Base-by-base conservation (phyloP, 2,113 vertebrate genomes). In the Sphyrna mokarran region DNA sequence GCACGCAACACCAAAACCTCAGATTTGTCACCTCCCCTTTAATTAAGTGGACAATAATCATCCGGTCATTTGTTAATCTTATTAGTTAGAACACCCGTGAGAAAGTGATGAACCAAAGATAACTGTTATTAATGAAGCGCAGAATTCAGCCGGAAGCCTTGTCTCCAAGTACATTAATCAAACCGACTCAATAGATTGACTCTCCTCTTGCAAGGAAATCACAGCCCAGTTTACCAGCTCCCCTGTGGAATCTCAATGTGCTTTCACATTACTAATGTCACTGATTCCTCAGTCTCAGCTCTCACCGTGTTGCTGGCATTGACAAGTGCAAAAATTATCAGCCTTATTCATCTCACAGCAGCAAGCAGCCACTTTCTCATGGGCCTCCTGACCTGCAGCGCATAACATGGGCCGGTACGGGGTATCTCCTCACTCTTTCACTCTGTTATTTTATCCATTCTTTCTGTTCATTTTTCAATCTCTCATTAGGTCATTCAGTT, bases 61-160 rank as follows among this genome's bases (percentile, higher is more conserved):
- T 61, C 48, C 33, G 54, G 87, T 90, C 29, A 91, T 63, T 91
- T 91, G 87, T 91, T 91, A 63, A 63, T 91, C 87, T n/a, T 91
- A 91, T 91, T 63, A 91, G 54, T 61, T n/a, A 63, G 87, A 91
- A 61, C 61, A 91, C 29, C 58, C 54, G 29, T n/a, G 87, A 33
- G 58, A 63, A 91, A 91, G 58, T 33, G 58, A 63, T 91, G 87
- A 91, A 63, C 54, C 87, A 91, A 91, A 91, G 29, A 63, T 91
- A 91, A 91, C 80, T 83, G 20, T 83, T 83, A 83, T 91, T 91
- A 91, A 91, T 63, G 87, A 58, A n/a, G 58, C 29, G 14, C 54
- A 63, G 16, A 90, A 91, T 29, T 91, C 87, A 91, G 87, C 54
- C 13, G 23, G 87, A 91, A 91, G 58, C 54, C 33, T 63, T 33